A percentile compares a stretch with the other conserved stretches of the same genome.
Evolutionary conservation across 2,113 vertebrate species (phyloP).

Genomic region (Trochalopteron elliotii): DNA sequence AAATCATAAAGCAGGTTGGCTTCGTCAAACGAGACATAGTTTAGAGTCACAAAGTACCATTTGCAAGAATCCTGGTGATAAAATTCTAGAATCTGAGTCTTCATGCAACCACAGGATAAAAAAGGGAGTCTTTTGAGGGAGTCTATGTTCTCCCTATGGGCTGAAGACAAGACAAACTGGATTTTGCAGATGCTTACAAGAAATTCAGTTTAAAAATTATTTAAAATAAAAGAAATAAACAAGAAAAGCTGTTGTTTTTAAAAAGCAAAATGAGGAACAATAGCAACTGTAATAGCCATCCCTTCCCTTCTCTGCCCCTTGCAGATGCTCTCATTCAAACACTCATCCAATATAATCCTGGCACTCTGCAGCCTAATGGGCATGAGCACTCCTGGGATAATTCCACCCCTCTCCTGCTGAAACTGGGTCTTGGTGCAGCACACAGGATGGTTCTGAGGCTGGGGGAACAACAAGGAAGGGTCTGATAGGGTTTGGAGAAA

Average conservation of each 20-base stretch:
- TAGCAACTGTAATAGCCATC: fast-evolving
- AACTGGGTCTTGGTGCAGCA: not conserved
- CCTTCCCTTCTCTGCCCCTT: not conserved
- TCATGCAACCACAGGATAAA: not conserved
- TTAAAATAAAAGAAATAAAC: not conserved
- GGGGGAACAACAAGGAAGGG: not conserved
- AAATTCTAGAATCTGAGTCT: not conserved
- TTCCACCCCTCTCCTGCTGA: not conserved
- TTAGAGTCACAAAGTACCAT: not conserved
- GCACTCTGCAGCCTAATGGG: fast-evolving
- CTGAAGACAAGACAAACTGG: not conserved
- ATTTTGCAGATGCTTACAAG: not conserved
- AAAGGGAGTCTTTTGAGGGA: not conserved
- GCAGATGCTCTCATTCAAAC: not conserved
- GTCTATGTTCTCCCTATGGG: not conserved
- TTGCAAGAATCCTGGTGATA: not conserved
- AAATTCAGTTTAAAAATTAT: not conserved
- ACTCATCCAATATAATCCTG: not conserved
- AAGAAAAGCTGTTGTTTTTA: not conserved
- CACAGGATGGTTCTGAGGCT: not conserved
- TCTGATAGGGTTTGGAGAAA: not conserved
- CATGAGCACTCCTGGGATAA: fast-evolving
- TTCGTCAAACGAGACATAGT: fast-evolving
- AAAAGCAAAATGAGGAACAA: not conserved
- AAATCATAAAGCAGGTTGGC: not conserved